Base-by-base conservation (phyloP, 2,113 vertebrate species). In the Ammodytes dubius region DNA sequence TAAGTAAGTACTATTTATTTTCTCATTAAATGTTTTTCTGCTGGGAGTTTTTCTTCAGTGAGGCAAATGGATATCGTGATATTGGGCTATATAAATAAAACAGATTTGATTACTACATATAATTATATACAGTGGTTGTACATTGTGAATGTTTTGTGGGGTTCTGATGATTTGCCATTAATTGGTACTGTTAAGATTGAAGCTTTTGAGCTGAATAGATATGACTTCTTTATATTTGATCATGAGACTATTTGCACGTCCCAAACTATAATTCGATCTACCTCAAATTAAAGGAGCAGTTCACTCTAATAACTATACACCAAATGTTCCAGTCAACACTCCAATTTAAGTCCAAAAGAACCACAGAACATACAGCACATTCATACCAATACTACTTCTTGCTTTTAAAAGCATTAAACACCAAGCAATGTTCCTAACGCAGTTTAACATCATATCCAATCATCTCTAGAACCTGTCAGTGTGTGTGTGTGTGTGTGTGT, bases 391-490 rank as follows among this genome's bases (percentile, higher is more conserved):
- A 42, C 39, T 40, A 19, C 66, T 52, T 0, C 19, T 14, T 46
- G 42, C 68, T 72, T 46, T 68, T 40, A 4, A 61, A 27, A 40
- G 27, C 46, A 79, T 4, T 49, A 27, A 61, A 52, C 7, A 72
- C 45, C 2, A 9, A 40, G 27, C 11, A 27, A 6, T 42, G 1
- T 56, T 45, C 17, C 42, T 11, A 15, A 35, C 27, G 3, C 7
- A 6, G 3, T 6, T 50, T 15, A 39, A 13, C 45, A 6, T 27
- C 27, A 27, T 27, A 27, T 27, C 27, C 27, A 27, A 27, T 27
- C 27, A 27, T 27, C 27, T 27, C 27, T 27, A 27, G 27, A 27
- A 27, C 27, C 27, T 27, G 27, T 27, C 27, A 27, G 27, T 27
- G 27, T 27, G 27, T 27, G 27, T 27, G 27, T 27, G 27, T 27